Evolutionary conservation across 1,140 invertebrate genomes (phyloP).

Genomic region (Neodiprion lecontei): DNA sequence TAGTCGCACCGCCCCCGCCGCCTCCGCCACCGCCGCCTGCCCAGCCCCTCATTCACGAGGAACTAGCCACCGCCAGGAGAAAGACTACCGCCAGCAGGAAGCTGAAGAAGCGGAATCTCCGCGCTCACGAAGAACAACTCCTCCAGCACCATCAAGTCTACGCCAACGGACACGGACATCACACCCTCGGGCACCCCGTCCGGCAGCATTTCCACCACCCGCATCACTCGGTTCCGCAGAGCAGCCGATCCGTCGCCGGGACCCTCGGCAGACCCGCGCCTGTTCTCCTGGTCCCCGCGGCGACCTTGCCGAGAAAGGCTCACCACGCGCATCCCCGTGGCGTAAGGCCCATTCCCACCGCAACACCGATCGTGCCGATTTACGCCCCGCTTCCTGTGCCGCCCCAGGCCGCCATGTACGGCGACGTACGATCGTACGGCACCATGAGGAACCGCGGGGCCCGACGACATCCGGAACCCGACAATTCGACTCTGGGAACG

Average conservation of each 20-base stretch:
- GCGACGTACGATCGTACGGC: conserved; percentile 51
- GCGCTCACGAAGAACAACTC: conserved; percentile 47
- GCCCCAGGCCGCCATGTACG: conserved; percentile 62
- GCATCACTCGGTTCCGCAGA: conserved; percentile 57
- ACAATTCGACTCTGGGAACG: conserved; percentile 51
- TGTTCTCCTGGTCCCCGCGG: conserved; percentile 64
- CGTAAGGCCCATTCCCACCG: conserved; percentile 54
- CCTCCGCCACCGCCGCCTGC: conserved; percentile 68
- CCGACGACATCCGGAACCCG: conserved; percentile 62
- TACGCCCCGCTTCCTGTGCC: conserved; percentile 63
- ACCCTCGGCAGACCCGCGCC: conserved; percentile 61
- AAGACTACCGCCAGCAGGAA: conserved; percentile 57
- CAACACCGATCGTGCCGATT: conserved; percentile 55
- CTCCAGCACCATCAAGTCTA: conserved; percentile 49
- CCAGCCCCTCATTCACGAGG: conserved; percentile 53
- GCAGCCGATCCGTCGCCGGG: conserved; percentile 59
- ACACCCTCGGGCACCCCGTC: conserved; percentile 59
- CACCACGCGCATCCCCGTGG: conserved; percentile 56
- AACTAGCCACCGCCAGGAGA: conserved; percentile 38
- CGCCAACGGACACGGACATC: conserved; percentile 53
- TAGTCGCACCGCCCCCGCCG: conserved; percentile 80
- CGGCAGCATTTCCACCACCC: conserved; percentile 60
- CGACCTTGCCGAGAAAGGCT: conserved; percentile 63
- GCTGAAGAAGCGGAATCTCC: conserved; percentile 55
- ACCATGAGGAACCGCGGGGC: conserved; percentile 66